These are phyloP conservation scores for Diadegma fenestrale DNA, from an alignment of 2,888 invertebrate species.

Conservation along the genomic window DNA sequence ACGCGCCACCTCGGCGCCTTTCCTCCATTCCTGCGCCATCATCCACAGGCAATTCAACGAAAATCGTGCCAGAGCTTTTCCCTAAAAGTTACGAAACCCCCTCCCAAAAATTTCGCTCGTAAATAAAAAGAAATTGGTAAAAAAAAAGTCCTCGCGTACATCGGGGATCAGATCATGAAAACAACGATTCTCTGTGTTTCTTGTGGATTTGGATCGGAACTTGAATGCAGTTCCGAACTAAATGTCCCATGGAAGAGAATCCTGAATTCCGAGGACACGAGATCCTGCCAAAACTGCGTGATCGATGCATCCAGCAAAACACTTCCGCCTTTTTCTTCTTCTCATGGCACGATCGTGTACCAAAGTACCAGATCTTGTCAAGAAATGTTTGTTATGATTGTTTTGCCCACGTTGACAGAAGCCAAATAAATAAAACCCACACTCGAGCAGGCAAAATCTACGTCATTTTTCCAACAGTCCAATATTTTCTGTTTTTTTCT, in stretches of 20 bases:
- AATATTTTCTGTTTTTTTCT: background rate
- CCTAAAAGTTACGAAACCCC: background rate
- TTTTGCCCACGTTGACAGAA: background rate
- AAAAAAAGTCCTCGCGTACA: background rate
- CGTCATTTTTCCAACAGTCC: background rate
- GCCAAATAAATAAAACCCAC: background rate
- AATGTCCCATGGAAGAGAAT: slow-evolving; percentile 1
- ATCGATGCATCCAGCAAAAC: slow-evolving; percentile 61
- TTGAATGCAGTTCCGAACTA: background rate
- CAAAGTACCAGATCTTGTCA: slow-evolving; percentile 50
- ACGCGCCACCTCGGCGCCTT: slow-evolving; percentile 58
- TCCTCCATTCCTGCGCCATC: slow-evolving; percentile 13
- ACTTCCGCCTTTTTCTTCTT: slow-evolving; percentile 42
- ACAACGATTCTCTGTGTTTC: background rate
- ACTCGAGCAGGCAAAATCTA: too few relatives aligned
- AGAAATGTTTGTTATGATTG: slow-evolving; percentile 36
- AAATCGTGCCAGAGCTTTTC: background rate
- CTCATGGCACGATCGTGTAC: slow-evolving; percentile 23
- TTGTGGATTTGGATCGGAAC: background rate
- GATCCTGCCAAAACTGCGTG: slow-evolving; percentile 58
- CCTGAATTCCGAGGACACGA: slow-evolving; percentile 22
- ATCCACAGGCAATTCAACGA: slow-evolving; percentile 4
- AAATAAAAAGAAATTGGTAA: background rate
- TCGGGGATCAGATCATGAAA: background rate
- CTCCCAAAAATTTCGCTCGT: too few relatives aligned